phyloP scores from a whole-genome alignment of 2,797 vertebrate genomes.

The Eulemur rubriventer region DNA sequence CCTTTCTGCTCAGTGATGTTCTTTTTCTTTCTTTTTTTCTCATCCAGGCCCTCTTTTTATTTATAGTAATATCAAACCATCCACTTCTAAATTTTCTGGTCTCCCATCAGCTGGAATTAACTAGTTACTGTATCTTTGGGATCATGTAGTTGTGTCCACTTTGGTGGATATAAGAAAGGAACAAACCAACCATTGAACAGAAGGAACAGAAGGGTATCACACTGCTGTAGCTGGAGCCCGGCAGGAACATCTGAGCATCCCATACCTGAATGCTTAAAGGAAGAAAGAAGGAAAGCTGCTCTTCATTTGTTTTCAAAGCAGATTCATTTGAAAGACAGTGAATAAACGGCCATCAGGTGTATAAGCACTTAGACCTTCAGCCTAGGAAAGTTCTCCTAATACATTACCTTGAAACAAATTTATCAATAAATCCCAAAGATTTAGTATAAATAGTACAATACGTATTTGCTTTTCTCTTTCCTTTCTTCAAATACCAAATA shows the following conservation, averaged over 20 bases:
- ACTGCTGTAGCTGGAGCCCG: neutral
- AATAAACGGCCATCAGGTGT: neutral
- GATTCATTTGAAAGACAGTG: neutral
- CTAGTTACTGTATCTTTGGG: neutral
- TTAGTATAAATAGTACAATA: slow-evolving; percentile 7
- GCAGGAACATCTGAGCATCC: neutral
- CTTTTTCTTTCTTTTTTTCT: too few relatives aligned
- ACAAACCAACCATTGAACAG: neutral
- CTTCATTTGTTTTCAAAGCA: neutral
- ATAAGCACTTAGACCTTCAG: neutral
- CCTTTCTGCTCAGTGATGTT: too few relatives aligned
- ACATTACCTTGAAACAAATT: neutral
- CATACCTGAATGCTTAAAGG: neutral
- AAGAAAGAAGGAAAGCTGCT: neutral
- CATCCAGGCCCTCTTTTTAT: slow-evolving; percentile 52
- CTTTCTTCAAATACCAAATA: slow-evolving; percentile 61
- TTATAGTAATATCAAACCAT: slow-evolving; percentile 73
- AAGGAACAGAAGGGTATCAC: neutral
- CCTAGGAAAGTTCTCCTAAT: neutral
- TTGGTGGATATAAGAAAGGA: neutral
- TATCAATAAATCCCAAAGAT: neutral
- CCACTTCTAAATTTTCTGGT: slow-evolving; percentile 65
- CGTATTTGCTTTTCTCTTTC: slow-evolving; percentile 18
- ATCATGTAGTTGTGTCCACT: neutral
- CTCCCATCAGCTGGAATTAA: neutral